Conservation (phyloP, 2,113 vertebrate genomes). For the Odocoileus hemionus region DNA sequence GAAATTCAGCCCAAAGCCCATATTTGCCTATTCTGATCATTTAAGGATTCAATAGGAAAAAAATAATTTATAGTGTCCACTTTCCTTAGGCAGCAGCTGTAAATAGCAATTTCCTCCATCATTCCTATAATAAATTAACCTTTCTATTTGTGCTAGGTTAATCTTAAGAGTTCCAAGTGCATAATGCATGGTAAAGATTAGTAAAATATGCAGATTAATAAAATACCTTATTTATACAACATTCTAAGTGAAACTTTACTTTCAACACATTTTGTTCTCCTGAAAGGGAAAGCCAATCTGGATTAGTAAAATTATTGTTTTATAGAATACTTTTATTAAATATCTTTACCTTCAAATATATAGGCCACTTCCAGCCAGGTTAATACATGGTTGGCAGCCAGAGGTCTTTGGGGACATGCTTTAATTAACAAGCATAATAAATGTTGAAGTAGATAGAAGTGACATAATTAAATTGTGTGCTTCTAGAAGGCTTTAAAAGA, state of each 20-base stretch:
- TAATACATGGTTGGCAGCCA: neutral
- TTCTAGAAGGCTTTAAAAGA: constrained; percentile 10
- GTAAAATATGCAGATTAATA: neutral
- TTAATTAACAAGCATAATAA: constrained; percentile 46
- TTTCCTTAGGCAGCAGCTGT: neutral
- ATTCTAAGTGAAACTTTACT: constrained; percentile 1
- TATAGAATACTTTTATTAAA: constrained; percentile 23
- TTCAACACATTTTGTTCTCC: neutral
- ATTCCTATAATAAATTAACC: neutral
- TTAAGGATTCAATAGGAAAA: neutral
- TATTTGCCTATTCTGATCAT: neutral
- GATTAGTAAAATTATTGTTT: neutral
- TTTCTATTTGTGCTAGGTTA: neutral
- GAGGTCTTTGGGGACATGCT: neutral
- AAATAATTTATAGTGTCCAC: neutral
- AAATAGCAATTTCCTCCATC: neutral
- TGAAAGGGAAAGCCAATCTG: neutral
- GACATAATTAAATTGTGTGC: neutral
- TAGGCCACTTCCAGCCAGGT: neutral
- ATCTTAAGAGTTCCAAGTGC: neutral
- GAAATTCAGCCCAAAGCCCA: constrained; percentile 32
- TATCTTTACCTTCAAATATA: neutral
- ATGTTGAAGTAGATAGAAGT: constrained; percentile 18
- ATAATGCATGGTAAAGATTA: neutral
- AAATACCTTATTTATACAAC: neutral